A percentile compares a stretch with the other conserved stretches of the same genome.
Evolutionary conservation across 2,888 invertebrate species (phyloP).

Genomic region (Apamea epomidion): DNA sequence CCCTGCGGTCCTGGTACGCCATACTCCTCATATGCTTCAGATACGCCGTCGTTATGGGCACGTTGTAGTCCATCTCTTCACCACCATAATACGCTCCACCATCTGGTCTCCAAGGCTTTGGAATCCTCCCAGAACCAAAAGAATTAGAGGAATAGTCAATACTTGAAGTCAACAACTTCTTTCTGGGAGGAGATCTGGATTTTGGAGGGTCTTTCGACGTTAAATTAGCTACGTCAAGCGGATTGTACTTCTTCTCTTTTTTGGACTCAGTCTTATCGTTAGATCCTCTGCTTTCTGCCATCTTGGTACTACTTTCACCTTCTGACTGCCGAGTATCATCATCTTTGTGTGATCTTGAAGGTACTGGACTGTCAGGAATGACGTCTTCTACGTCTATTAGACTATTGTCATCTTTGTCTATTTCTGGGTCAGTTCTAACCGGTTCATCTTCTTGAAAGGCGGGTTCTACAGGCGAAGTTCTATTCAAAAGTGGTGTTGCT

Average conservation of each 20-base stretch:
- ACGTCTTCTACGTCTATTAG: slow-evolving; percentile 89
- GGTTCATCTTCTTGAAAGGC: slow-evolving; percentile 85
- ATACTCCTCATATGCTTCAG: slow-evolving; percentile 95
- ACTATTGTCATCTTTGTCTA: slow-evolving; percentile 87
- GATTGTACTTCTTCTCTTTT: slow-evolving; percentile 90
- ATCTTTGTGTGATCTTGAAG: slow-evolving; percentile 69
- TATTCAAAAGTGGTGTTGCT: slow-evolving; percentile 73
- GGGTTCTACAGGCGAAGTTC: slow-evolving; percentile 83
- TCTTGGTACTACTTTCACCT: slow-evolving; percentile 78
- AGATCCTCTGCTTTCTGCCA: slow-evolving; percentile 75
- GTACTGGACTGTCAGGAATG: slow-evolving; percentile 79
- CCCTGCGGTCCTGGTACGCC: slow-evolving; percentile 85
- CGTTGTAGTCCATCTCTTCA: slow-evolving; percentile 94
- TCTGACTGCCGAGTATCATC: slow-evolving; percentile 73
- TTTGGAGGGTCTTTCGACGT: slow-evolving; percentile 91
- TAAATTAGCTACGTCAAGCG: slow-evolving; percentile 91
- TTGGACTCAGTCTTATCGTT: slow-evolving; percentile 84
- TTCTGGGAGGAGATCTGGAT: slow-evolving; percentile 86
- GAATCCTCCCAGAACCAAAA: slow-evolving; percentile 86
- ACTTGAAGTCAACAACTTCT: slow-evolving; percentile 84
- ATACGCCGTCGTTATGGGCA: slow-evolving; percentile 97
- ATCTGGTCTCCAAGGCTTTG: slow-evolving; percentile 92
- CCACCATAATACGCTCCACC: slow-evolving; percentile 82
- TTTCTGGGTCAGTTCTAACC: slow-evolving; percentile 86
- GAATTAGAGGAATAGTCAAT: slow-evolving; percentile 80